Base-by-base conservation (phyloP, 2,797 vertebrate genomes). In the Steatocranus sp. region DNA sequence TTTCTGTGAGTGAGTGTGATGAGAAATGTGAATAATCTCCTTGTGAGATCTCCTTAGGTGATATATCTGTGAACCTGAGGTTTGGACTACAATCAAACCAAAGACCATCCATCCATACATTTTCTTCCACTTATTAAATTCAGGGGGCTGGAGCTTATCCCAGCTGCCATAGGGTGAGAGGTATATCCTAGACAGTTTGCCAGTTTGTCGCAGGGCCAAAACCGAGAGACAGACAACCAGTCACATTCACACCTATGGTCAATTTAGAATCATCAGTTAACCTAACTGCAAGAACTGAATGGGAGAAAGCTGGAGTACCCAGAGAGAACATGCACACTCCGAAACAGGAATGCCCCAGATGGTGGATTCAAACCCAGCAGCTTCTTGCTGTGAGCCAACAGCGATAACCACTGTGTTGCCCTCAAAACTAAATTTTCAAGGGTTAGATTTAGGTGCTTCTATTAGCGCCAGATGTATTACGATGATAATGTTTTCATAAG, bases 381-480 rank as follows among this genome's bases (percentile, higher is more conserved):
- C 61, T 66, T 66, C 34, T 20, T 14, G 7, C 61, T 23, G 61
- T 66, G 34, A 66, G 11, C 34, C 34, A 38, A 66, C 34, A 66
- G 61, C 1, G 3, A 20, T 23, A 14, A 23, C 61, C 61, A 66
- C n/a, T 20, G 32, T 38, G n/a, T 11, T 38, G 61, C n/a, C n/a
- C n/a, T 63, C 32, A 38, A 61, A 63, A 36, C 4, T 0, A 38
- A 4, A 0, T 0, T 38, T 38, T 41, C 15, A 43, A 27, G 23
- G 15, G 66, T 46, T 46, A 17, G 66, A 27, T 18, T 27, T 27
- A 46, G 38, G 17, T 27, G 23, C 0, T 17, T 46, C 0, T 11
- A 27, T 18, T 46, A 70, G 20, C 63, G 5, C 12, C 20, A 4
- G 66, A 46, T 17, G 23, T 43, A 43, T 68, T 25, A 43, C 43